Conservation (phyloP, 2,797 vertebrate species). For the Botia almorhae region DNA sequence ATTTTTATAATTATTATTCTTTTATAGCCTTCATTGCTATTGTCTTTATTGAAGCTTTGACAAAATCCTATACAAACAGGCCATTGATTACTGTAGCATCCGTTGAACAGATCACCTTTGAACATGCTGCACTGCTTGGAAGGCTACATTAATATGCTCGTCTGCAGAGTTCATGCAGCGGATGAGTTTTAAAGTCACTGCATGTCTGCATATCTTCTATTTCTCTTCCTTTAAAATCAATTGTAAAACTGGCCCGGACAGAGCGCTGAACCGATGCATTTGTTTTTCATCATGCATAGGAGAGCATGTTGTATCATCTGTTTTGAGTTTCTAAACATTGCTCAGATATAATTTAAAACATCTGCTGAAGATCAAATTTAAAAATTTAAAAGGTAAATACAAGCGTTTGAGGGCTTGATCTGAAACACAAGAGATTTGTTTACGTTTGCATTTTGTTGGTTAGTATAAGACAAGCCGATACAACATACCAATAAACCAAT, state of each 20-base stretch:
- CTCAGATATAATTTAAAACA: conserved; percentile 2
- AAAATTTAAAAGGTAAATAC: conserved; percentile 1
- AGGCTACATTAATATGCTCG: too few species aligned
- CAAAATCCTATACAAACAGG: neutral
- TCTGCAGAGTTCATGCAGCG: conserved; percentile 34
- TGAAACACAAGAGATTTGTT: conserved; percentile 30
- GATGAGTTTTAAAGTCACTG: conserved; percentile 58
- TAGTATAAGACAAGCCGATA: neutral
- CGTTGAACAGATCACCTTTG: neutral
- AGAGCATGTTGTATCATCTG: conserved; percentile 20
- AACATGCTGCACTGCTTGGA: conserved; percentile 56
- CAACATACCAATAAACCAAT: conserved; percentile 30
- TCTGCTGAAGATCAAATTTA: conserved; percentile 30
- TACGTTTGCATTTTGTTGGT: conserved; percentile 15
- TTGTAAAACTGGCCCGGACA: conserved; percentile 5
- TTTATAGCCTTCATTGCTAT: neutral
- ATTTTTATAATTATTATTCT: too few species aligned
- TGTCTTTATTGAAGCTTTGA: neutral
- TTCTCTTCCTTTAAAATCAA: conserved; percentile 38
- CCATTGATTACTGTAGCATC: neutral
- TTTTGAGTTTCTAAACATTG: conserved; percentile 6
- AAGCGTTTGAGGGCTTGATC: conserved; percentile 2
- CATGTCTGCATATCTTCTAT: conserved; percentile 53
- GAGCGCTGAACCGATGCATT: conserved; percentile 1
- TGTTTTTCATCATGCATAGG: conserved; percentile 29